Conservation (phyloP, 1,140 invertebrate genomes). For the Acromyrmex charruanus region DNA sequence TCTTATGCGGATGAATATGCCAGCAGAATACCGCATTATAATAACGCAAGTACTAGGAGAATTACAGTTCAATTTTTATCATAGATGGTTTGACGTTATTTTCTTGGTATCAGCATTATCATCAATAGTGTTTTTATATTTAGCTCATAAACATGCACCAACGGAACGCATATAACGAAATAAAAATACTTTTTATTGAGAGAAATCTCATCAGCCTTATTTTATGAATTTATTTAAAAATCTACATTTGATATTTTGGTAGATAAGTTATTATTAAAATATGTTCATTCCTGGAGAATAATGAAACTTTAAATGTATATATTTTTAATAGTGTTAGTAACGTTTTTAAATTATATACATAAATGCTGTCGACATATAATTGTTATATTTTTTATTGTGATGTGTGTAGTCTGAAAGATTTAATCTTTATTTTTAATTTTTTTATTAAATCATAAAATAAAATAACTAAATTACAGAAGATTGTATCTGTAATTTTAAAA, state of each 20-base stretch:
- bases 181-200: slow-evolving; percentile 68
- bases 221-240: slow-evolving; percentile 47
- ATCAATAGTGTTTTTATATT: slow-evolving; percentile 98
- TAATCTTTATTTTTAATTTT: slow-evolving; percentile 2
- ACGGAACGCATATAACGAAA: slow-evolving; percentile 83
- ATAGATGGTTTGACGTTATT: slow-evolving; percentile 99
- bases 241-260: slow-evolving; percentile 9
- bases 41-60: slow-evolving; percentile 99
- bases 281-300: slow-evolving; percentile 3
- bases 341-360: slow-evolving; percentile 17
- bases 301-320: neutral
- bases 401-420: neutral
- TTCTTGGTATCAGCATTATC: slow-evolving; percentile 98
- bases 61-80: slow-evolving; percentile 99
- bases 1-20: slow-evolving; percentile 99
- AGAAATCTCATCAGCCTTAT: neutral
- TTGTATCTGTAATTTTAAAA: neutral
- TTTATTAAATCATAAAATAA: slow-evolving; percentile 12
- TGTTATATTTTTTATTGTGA: neutral
- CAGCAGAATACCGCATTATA: slow-evolving; percentile 98
- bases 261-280: slow-evolving; percentile 13
- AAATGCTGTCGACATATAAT: slow-evolving; percentile 1
- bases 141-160: slow-evolving; percentile 95
- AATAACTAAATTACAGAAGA: slow-evolving; percentile 29
- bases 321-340: neutral